Conservation (phyloP, 2,888 invertebrate species). For the Stegophylla sp. region DNA sequence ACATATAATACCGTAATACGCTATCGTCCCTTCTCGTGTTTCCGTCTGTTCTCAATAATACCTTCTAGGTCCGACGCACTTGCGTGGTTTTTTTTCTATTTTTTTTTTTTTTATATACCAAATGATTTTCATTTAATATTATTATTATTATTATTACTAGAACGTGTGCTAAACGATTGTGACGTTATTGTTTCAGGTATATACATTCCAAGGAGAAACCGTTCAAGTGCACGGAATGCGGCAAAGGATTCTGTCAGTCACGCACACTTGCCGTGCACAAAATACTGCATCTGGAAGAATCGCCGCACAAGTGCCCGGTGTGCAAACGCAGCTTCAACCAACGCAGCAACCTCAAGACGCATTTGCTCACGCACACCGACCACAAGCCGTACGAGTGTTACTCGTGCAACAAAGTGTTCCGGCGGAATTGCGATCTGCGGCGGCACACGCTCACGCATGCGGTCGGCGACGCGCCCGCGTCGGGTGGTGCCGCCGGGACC, state of each 20-base stretch:
- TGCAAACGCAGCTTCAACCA: conserved; percentile 92
- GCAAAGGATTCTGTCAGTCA: conserved; percentile 98
- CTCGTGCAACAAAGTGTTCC: conserved; percentile 77
- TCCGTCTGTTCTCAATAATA: not conserved
- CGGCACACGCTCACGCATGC: conserved; percentile 89
- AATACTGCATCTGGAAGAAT: conserved; percentile 92
- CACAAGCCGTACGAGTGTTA: conserved; percentile 80
- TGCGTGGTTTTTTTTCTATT: not conserved
- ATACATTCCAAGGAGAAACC: conserved; percentile 99
- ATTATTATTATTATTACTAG: not conserved
- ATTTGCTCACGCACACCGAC: conserved; percentile 86
- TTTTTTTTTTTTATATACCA: no score
- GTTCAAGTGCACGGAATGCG: conserved; percentile 95
- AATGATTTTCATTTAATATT: no score
- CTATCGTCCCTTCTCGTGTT: not conserved
- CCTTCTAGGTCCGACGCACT: not conserved
- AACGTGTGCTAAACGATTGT: conserved; percentile 32
- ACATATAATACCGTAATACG: not conserved
- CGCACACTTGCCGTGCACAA: conserved; percentile 95
- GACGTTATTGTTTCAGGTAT: conserved; percentile 76
- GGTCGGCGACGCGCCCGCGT: conserved; percentile 63
- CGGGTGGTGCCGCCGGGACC: not conserved
- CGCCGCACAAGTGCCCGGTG: conserved; percentile 91
- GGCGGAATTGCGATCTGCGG: conserved; percentile 88
- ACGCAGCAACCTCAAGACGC: conserved; percentile 90